Base-by-base conservation (phyloP, 1,140 invertebrate species). In the Heterodera carotae region DNA sequence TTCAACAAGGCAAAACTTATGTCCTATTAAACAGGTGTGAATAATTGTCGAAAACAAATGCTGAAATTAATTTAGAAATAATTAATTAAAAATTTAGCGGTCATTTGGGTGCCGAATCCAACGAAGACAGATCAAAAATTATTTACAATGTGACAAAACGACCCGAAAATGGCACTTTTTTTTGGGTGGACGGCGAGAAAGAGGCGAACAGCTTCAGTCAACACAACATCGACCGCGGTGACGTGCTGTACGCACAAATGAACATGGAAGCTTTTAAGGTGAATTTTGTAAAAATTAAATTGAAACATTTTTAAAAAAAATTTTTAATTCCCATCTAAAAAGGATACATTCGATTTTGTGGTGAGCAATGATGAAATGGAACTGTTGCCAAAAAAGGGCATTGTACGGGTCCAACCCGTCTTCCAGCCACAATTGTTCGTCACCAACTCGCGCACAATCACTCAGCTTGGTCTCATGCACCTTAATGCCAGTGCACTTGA, bases 161-260 rank as follows among this genome's bases (percentile, higher is more conserved):
- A 59, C 85, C 85, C 2, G 82, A 83, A 76, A 87, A 87, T 79
- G 85, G 85, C 69, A 84, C 86, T 29, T 86, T 87, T 43, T 87
- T 86, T 77, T 87, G 85, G 85, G 85, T 87, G 31, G 84, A 82
- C n/a, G 85, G 86, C 12, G 85, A 87, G 62, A 87, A 86, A 67
- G 83, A 88, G 75, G 86, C 84, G 4, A 84, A 70, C 70, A 29
- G n/a, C 25, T 87, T 87, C 72, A 85, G 83, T 27, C 85, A 87
- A 67, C 79, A 76, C 31, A 84, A 88, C 73, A 80, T 87, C 56
- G 86, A 87, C 71, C 80, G 85, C 27, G 86, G 86, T 18, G 79
- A 85, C 27, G 78, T 87, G 60, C 83, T 87, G 27, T 88, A 87
- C 76, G 86, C 85, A 18, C 85, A 87, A 60, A 78, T 87, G 70